These are phyloP conservation scores for Phaethornis superciliosus DNA, from an alignment of 2,113 vertebrate genomes.

Conservation along the genomic window DNA sequence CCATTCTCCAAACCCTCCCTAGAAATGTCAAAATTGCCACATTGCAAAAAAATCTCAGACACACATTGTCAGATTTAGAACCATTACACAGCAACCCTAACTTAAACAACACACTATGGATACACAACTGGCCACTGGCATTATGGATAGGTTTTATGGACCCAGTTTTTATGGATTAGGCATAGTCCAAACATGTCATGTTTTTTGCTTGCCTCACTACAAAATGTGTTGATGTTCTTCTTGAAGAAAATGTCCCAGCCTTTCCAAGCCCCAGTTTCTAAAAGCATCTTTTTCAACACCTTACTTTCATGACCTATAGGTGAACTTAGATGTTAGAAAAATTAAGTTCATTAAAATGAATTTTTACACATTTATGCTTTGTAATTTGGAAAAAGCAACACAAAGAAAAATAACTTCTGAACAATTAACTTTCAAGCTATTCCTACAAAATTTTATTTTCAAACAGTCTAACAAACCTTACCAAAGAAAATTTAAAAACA, in stretches of 20 bases:
- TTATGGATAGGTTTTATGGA: not conserved
- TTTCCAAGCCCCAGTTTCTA: not conserved
- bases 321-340: not conserved
- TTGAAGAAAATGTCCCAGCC: not conserved
- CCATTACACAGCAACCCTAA: accelerated
- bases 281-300: not conserved
- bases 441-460: not conserved
- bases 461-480: not conserved
- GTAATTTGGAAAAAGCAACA: not conserved
- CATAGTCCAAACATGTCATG: not conserved
- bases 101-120: not conserved
- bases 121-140: not conserved
- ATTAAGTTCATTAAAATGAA: not conserved
- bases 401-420: not conserved
- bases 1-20: not conserved
- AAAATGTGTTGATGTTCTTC: not conserved
- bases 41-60: not conserved
- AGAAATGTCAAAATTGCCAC: not conserved
- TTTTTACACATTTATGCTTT: not conserved
- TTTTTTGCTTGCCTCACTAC: not conserved
- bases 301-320: not conserved
- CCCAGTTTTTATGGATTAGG: not conserved
- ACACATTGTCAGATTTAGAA: accelerated
- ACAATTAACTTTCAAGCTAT: not conserved
- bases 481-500: not conserved